Evolutionary conservation across 2,888 invertebrate genomes (phyloP).

Genomic region (Mimas tiliae): DNA sequence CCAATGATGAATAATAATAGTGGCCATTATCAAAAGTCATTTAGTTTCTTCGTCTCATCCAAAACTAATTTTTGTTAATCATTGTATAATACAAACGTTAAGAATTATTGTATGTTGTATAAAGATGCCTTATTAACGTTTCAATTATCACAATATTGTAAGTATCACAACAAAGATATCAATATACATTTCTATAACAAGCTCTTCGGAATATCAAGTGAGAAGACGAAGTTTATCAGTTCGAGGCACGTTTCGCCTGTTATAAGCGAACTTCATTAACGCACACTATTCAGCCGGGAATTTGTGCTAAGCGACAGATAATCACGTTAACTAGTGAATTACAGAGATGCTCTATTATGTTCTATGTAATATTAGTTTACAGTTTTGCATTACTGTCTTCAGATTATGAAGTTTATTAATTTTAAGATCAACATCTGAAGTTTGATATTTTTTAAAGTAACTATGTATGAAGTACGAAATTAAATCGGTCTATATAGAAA

Average conservation of each 20-base stretch:
- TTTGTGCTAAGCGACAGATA: constrained; percentile 63
- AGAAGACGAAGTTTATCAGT: constrained; percentile 29
- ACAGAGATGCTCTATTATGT: constrained; percentile 31
- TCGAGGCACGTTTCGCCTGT: constrained; percentile 40
- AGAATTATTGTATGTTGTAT: not conserved
- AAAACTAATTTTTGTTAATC: too few relatives aligned
- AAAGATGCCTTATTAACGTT: not conserved
- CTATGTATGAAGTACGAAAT: too few relatives aligned
- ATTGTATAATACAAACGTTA: not conserved
- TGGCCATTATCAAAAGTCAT: too few relatives aligned
- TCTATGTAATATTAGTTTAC: not conserved
- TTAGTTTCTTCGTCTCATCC: too few relatives aligned
- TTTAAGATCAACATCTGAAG: too few relatives aligned
- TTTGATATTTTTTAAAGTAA: too few relatives aligned
- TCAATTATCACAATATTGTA: not conserved
- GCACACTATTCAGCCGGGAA: constrained; percentile 63
- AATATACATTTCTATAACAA: constrained; percentile 21
- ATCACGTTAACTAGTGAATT: constrained; percentile 57
- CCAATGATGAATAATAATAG: too few relatives aligned
- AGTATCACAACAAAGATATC: constrained; percentile 16
- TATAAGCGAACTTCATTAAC: constrained; percentile 53
- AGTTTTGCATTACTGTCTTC: not conserved
- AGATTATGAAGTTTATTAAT: too few relatives aligned
- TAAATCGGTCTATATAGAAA: too few relatives aligned
- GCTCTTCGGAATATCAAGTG: constrained; percentile 23